phyloP scores from a whole-genome alignment of 2,888 invertebrate species.

The Nephrotoma appendiculata region DNA sequence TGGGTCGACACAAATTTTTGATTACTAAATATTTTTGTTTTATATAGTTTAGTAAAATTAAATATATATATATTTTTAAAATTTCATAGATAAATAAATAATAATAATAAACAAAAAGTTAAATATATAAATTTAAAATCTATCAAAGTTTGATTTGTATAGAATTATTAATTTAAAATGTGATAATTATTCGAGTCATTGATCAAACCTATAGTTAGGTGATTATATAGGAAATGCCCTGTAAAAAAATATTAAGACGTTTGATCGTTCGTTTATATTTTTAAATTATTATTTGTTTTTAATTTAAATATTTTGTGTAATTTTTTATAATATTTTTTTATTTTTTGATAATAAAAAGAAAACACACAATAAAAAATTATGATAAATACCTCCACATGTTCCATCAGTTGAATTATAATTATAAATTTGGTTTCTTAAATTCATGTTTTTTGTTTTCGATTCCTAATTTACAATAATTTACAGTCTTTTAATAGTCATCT shows the following conservation, averaged over 20 bases:
- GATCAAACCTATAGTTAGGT: neutral
- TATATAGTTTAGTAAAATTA: neutral
- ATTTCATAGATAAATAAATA: neutral
- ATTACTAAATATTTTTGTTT: neutral
- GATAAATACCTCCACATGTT: constrained; percentile 3
- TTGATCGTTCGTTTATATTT: neutral
- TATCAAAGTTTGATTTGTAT: neutral
- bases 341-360: neutral
- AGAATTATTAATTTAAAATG: neutral
- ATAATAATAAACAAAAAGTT: neutral
- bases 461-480: neutral
- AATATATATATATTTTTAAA: neutral
- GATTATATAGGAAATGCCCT: neutral
- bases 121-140: neutral
- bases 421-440: neutral
- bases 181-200: neutral
- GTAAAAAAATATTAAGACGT: neutral
- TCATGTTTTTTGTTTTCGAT: neutral
- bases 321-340: neutral
- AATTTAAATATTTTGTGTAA: neutral
- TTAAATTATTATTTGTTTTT: neutral
- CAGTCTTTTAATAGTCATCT: neutral
- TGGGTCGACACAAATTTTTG: neutral
- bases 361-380: constrained; percentile 3
- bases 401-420: constrained; percentile 2